Conservation (phyloP, 2,888 invertebrate genomes). For the Bombylius discolor region DNA sequence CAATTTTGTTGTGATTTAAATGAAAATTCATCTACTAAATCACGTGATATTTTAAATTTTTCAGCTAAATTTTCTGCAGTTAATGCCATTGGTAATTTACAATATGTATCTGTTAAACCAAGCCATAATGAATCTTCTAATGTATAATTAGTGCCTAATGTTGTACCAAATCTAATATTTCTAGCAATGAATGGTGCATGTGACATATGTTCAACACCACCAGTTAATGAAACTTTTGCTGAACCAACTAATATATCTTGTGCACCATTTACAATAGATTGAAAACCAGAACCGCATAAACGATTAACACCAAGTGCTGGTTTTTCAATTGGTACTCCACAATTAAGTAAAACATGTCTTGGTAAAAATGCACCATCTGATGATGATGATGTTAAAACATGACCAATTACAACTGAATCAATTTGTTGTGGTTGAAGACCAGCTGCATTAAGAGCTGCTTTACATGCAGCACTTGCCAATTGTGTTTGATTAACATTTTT, state of each 20-base stretch:
- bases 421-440: slow-evolving; percentile 74
- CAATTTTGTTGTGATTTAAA: slow-evolving; percentile 74
- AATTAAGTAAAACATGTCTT: slow-evolving; percentile 73
- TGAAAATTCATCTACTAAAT: slow-evolving; percentile 77
- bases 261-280: slow-evolving; percentile 78
- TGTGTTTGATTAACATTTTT: slow-evolving; percentile 60
- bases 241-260: slow-evolving; percentile 84
- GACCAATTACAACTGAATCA: slow-evolving; percentile 81
- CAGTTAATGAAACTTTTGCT: slow-evolving; percentile 74
- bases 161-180: slow-evolving; percentile 76
- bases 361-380: slow-evolving; percentile 75
- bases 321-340: slow-evolving; percentile 70
- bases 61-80: slow-evolving; percentile 90
- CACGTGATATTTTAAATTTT: slow-evolving; percentile 64
- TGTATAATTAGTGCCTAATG: slow-evolving; percentile 58
- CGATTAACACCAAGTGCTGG: slow-evolving; percentile 85
- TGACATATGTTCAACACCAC: slow-evolving; percentile 94
- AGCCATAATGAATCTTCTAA: slow-evolving; percentile 88
- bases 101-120: slow-evolving; percentile 74
- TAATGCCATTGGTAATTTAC: slow-evolving; percentile 87
- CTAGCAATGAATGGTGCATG: slow-evolving; percentile 78
- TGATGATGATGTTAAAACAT: slow-evolving; percentile 64
- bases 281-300: slow-evolving; percentile 96
- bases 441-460: slow-evolving; percentile 64
- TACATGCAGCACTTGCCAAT: slow-evolving; percentile 67